These are phyloP conservation scores for Okamejei kenojei DNA, from an alignment of 2,797 vertebrate genomes.

Conservation along the genomic window DNA sequence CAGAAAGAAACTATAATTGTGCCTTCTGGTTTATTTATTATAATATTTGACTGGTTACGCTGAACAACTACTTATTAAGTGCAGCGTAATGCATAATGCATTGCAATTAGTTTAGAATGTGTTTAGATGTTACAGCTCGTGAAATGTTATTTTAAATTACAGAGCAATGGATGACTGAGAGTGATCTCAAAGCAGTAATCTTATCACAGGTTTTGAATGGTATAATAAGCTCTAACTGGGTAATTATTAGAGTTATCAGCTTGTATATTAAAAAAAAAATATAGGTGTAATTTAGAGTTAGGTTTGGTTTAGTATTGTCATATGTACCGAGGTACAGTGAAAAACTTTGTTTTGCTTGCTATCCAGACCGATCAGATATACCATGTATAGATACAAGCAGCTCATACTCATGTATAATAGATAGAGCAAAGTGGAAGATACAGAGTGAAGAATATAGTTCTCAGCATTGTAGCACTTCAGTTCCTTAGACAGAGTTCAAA, in stretches of 20 bases:
- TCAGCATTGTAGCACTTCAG: too few relatives aligned
- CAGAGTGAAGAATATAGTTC: too few relatives aligned
- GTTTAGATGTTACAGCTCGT: neutral
- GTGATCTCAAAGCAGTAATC: neutral
- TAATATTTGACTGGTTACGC: neutral
- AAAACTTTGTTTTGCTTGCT: too few relatives aligned
- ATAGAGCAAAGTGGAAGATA: too few relatives aligned
- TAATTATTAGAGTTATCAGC: neutral
- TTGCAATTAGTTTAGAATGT: neutral
- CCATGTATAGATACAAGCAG: too few relatives aligned
- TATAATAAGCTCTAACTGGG: neutral
- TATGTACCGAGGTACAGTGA: too few relatives aligned
- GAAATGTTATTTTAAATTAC: constrained; percentile 13
- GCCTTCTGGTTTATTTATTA: neutral
- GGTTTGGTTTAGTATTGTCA: too few relatives aligned
- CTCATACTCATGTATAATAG: too few relatives aligned
- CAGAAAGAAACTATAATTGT: neutral
- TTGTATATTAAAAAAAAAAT: neutral
- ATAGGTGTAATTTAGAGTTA: neutral
- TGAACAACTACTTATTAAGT: neutral
- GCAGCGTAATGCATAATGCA: neutral
- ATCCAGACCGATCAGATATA: too few relatives aligned
- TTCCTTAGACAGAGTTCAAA: too few relatives aligned
- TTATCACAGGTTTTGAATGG: neutral
- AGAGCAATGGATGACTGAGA: neutral